Conservation (phyloP, 1,140 invertebrate genomes). For the Saccostrea glomerata region DNA sequence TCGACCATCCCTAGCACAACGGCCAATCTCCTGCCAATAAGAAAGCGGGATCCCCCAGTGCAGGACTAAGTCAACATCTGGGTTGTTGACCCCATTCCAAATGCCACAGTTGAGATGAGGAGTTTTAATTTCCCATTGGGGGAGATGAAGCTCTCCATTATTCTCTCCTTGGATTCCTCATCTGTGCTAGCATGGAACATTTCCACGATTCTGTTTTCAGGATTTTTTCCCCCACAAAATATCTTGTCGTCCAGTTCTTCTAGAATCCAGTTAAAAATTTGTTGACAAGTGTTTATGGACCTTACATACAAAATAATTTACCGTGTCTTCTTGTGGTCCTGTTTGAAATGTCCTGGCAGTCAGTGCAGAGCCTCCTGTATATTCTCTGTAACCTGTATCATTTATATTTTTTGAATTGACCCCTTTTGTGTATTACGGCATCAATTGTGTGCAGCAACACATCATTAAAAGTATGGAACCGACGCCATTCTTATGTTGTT, state of each 20-base stretch:
- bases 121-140: not conserved
- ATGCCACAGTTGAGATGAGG: conserved; percentile 37
- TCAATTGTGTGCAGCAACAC: too few relatives aligned
- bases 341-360: too few relatives aligned
- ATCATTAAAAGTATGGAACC: too few relatives aligned
- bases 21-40: conserved; percentile 51
- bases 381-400: too few relatives aligned
- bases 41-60: conserved; percentile 47
- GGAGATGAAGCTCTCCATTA: not conserved
- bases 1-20: conserved; percentile 49
- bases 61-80: conserved; percentile 48
- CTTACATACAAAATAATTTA: too few relatives aligned
- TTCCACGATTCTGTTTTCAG: not conserved
- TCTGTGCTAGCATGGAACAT: conserved; percentile 37
- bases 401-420: too few relatives aligned
- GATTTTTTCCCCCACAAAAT: not conserved
- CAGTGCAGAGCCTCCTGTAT: too few relatives aligned
- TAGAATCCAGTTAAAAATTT: too few relatives aligned
- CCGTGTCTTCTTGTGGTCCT: too few relatives aligned
- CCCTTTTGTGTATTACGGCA: too few relatives aligned
- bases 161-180: conserved; percentile 9
- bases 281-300: too few relatives aligned
- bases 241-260: not conserved
- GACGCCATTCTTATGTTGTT: too few relatives aligned
- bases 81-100: conserved; percentile 54